Evolutionary conservation across 2,797 vertebrate genomes (phyloP), one percentile per base, ranked within the genome.

Genomic region (Notolabrus celidotus): DNA sequence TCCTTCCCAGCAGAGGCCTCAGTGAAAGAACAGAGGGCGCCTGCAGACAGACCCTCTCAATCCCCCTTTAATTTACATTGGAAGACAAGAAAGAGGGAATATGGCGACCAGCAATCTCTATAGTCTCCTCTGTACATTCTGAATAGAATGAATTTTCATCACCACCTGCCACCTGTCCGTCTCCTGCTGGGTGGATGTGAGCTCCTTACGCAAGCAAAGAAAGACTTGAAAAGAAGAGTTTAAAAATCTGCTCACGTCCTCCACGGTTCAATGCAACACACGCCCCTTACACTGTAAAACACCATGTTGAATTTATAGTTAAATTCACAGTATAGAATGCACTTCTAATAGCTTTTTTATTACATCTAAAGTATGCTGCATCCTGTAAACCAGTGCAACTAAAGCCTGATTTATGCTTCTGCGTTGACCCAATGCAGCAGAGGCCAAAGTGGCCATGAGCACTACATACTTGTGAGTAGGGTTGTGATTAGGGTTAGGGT

Each of bases 1-100:
- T 12, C 10, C 20, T 29, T 74, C 42, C 27, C n/a, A 23, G 49
- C 60, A 20, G 58, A 38, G 46, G 54, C 22, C 50, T 23, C 46
- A 64, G 31, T 59, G 71, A 62, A 64, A 67, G 67, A 51, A 60
- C 43, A 43, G 54, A 67, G 31, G 56, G 56, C 4, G 41, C 57
- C 71, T 16, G 67, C 68, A 52, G 53, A 66, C 45, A 63, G 19
- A 62, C 22, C 19, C 10, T 4, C 12, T 20, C 54, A 22, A 4
- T 59, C 65, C 38, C 23, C 31, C 25, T 12, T 31, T 17, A 31
- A 4, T 66, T 52, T 64, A 27, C 31, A 47, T 0, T 0, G 8
- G 23, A 23, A 14, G 25, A 53, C 17, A 36, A 57, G 7, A 41
- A 61, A 42, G 67, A 45, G 60, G 36, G 57, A 82, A 31, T 53